Conservation (phyloP, 2,113 vertebrate species). For the Acanthisitta chloris region DNA sequence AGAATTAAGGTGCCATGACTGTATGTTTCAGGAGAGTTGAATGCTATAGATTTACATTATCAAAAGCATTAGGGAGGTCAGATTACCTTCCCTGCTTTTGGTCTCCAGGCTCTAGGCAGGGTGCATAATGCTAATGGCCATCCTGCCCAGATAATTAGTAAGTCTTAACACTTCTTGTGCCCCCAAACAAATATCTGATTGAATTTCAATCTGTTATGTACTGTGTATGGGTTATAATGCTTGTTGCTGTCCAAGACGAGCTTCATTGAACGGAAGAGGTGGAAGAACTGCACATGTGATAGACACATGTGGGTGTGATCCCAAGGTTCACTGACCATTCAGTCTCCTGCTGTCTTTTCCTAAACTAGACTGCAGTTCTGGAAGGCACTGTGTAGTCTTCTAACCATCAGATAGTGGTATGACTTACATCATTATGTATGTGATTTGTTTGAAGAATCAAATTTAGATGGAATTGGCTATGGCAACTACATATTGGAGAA, state of each 20-base stretch:
- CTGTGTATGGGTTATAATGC: neutral
- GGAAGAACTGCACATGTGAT: neutral
- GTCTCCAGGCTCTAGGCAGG: neutral
- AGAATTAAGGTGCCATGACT: neutral
- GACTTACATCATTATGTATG: neutral
- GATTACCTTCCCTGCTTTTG: neutral
- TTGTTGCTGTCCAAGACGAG: neutral
- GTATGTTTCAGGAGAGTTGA: neutral
- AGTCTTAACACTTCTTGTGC: neutral
- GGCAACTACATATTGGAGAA: neutral
- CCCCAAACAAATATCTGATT: neutral
- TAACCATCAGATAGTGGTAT: neutral
- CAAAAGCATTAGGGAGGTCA: neutral
- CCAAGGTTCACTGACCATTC: neutral
- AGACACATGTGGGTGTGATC: neutral
- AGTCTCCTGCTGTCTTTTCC: neutral
- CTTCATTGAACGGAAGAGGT: neutral
- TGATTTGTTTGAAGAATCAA: neutral
- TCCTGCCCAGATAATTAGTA: neutral
- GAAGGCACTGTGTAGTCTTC: neutral
- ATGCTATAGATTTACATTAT: neutral
- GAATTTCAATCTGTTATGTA: neutral
- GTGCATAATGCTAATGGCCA: neutral
- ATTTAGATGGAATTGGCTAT: neutral
- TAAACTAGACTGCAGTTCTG: neutral